Conservation (phyloP, 1,140 invertebrate genomes). For the Yoshiicerus persimilis region DNA sequence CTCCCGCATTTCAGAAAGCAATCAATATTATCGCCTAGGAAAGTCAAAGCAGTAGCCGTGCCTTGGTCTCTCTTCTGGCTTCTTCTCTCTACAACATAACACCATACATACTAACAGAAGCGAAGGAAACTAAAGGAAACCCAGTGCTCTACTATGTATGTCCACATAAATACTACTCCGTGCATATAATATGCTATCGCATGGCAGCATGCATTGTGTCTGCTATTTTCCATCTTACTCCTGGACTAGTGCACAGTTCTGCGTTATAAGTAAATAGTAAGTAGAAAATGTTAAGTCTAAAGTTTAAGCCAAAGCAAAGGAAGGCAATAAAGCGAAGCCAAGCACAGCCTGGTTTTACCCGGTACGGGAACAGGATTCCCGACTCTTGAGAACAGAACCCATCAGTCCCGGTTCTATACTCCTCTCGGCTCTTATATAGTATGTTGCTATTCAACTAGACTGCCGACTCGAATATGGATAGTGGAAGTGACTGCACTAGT, state of each 20-base stretch:
- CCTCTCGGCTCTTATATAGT: neutral
- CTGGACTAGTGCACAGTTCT: neutral
- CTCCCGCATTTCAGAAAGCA: conserved; percentile 27
- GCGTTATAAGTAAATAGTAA: too few relatives aligned
- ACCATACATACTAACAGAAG: neutral
- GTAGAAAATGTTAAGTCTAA: neutral
- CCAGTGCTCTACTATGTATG: neutral
- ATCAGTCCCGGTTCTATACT: neutral
- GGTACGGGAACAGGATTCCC: neutral
- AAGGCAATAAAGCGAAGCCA: neutral
- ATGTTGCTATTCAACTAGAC: too few relatives aligned
- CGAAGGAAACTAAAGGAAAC: neutral
- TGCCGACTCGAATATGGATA: too few relatives aligned
- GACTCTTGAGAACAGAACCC: neutral
- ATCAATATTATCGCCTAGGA: conserved; percentile 31
- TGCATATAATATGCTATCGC: neutral
- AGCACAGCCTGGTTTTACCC: neutral
- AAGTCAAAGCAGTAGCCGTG: conserved; percentile 2
- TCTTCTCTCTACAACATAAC: neutral
- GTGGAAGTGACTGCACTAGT: neutral
- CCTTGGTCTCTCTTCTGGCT: neutral
- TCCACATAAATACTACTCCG: neutral
- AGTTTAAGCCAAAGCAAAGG: neutral
- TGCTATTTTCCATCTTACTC: neutral
- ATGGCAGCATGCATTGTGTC: neutral